These are phyloP conservation scores for Manis crassicaudata DNA, from an alignment of 2,797 vertebrate genomes.

Conservation along the genomic window DNA sequence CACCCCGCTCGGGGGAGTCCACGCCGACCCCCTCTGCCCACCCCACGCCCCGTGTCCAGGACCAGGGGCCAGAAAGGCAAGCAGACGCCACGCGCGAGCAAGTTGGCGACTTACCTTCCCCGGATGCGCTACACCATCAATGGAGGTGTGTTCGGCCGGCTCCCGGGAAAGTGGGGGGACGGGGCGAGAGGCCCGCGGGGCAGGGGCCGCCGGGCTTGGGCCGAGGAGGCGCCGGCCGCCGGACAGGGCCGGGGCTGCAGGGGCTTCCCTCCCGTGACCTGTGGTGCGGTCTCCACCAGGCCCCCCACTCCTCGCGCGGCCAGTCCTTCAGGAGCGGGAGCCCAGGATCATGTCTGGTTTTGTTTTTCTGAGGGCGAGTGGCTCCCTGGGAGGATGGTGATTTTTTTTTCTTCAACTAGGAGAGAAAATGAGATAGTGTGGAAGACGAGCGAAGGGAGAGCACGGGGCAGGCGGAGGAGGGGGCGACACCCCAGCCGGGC, in stretches of 20 bases:
- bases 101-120: slow-evolving; percentile 90
- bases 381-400: slow-evolving; percentile 63
- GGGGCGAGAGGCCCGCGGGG: slow-evolving; percentile 40
- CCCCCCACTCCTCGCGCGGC: not conserved
- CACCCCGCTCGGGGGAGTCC: not conserved
- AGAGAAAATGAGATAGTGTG: slow-evolving; percentile 58
- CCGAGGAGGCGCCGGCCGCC: slow-evolving; percentile 26
- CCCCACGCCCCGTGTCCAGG: not conserved
- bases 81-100: not conserved
- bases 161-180: slow-evolving; percentile 76
- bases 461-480: not conserved
- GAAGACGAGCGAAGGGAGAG: slow-evolving; percentile 11
- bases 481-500: slow-evolving; percentile 62
- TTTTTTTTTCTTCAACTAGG: slow-evolving; percentile 5
- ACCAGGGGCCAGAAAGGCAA: not conserved
- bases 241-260: not conserved
- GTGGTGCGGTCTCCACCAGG: not conserved
- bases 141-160: slow-evolving; percentile 82
- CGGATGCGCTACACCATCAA: slow-evolving; percentile 94
- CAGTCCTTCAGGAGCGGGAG: slow-evolving; percentile 72
- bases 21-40: not conserved
- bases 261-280: slow-evolving; percentile 62
- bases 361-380: slow-evolving; percentile 40
- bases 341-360: slow-evolving; percentile 79
- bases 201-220: slow-evolving; percentile 47